Conservation (phyloP, 2,888 invertebrate genomes). For the Enoplolaimus lenunculus region DNA sequence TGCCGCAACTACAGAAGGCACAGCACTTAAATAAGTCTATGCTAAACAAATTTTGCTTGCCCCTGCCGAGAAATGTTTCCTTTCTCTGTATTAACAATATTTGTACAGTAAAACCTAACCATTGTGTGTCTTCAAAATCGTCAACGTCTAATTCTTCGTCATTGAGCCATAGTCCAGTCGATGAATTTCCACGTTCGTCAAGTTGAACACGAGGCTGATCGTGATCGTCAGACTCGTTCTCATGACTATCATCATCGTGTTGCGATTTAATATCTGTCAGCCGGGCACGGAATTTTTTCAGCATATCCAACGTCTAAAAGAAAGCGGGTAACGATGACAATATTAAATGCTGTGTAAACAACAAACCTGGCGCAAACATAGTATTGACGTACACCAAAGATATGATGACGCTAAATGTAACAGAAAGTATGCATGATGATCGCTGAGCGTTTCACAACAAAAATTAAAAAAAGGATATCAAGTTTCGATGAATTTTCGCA, state of each 20-base stretch:
- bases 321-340: background rate
- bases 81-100: background rate
- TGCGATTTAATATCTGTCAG: conserved; percentile 57
- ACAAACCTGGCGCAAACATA: background rate
- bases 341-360: background rate
- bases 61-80: too few species aligned
- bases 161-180: background rate
- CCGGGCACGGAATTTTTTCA: conserved; percentile 69
- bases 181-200: background rate
- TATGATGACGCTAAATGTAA: too few species aligned
- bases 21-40: too few species aligned
- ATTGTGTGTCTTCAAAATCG: background rate
- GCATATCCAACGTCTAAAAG: conserved; percentile 56
- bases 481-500: too few species aligned
- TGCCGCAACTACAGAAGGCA: too few species aligned
- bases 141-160: background rate
- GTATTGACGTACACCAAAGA: background rate
- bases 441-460: too few species aligned
- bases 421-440: too few species aligned
- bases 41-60: too few species aligned
- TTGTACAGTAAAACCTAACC: background rate
- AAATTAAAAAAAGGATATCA: too few species aligned
- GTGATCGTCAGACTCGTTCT: conserved; percentile 35
- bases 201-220: background rate
- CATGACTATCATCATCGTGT: too few species aligned